phyloP scores from a whole-genome alignment of 2,113 vertebrate genomes.

The Sigmodon hispidus region DNA sequence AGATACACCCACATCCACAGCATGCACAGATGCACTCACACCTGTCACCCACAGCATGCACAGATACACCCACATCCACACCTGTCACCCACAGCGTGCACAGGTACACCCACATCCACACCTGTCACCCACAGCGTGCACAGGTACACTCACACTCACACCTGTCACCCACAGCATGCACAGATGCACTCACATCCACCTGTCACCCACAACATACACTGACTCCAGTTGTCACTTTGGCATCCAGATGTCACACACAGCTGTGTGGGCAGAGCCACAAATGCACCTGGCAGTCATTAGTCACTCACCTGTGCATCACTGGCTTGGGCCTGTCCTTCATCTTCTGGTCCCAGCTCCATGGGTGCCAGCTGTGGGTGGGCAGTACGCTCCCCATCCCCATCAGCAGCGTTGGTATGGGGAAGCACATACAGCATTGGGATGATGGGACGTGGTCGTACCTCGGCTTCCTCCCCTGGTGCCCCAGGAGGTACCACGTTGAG shows the following conservation, averaged over 20 bases:
- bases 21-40: neutral
- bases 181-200: neutral
- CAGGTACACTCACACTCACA: neutral
- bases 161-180: neutral
- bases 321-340: neutral
- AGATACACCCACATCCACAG: neutral
- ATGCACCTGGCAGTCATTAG: neutral
- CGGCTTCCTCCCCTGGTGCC: conserved; percentile 66
- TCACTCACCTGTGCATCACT: conserved; percentile 16
- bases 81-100: neutral
- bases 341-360: conserved; percentile 74
- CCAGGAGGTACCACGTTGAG: conserved; percentile 79
- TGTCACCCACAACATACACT: neutral
- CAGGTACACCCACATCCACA: neutral
- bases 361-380: conserved; percentile 85
- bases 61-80: neutral
- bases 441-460: conserved; percentile 82
- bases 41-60: neutral
- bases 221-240: neutral
- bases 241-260: neutral
- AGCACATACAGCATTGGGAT: conserved; percentile 89
- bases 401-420: conserved; percentile 81
- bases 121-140: too few species aligned
- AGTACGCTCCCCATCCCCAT: conserved; percentile 79
- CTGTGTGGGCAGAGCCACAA: neutral